Base-by-base conservation (phyloP, 1,140 invertebrate genomes). In the Eueides isabella region DNA sequence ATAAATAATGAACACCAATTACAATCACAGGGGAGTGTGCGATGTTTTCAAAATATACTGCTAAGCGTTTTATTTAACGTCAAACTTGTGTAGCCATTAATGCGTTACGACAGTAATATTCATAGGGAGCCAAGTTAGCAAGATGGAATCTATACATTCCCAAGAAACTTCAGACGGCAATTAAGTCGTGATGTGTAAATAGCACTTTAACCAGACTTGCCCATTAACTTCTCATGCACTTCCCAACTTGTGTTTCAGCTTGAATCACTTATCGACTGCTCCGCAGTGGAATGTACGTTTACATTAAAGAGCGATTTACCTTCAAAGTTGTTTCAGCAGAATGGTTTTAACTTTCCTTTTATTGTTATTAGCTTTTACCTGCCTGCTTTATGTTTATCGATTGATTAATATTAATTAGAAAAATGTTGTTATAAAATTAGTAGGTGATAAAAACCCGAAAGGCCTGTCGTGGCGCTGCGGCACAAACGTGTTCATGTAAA, bases 171-270 rank as follows among this genome's bases (percentile, higher is more conserved):
- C 16, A 63, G 44, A 70, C 23, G 68, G 55, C 68, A 70, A 70
- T 70, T 70, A 70, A 62, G 55, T 70, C 61, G 16, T 35, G 71
- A 72, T 68, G 73, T 72, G 71, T 74, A 74, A 74, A 82, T 80
- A 74, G 79, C 75, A 76, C 75, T 83, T 80, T 75, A 77, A 80
- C 77, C 72, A 75, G 72, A 76, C 78, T 72, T 74, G 65, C 71
- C 75, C 77, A 80, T 83, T 83, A 78, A 81, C 77, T 78, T 76
- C 74, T 69, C 77, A 75, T 72, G 61, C 71, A 72, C 31, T 72
- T 76, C n/a, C 66, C 31, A 76, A 76, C 75, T 76, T 72, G 71
- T 63, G 68, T 76, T 76, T 76, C 55, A 76, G 48, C 30, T 33
- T 55, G 69, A 67, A 72, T 76, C 67, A 61, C 70, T 76, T 76